Conservation (phyloP, 1,140 invertebrate species). For the Lucilia cuprina region DNA sequence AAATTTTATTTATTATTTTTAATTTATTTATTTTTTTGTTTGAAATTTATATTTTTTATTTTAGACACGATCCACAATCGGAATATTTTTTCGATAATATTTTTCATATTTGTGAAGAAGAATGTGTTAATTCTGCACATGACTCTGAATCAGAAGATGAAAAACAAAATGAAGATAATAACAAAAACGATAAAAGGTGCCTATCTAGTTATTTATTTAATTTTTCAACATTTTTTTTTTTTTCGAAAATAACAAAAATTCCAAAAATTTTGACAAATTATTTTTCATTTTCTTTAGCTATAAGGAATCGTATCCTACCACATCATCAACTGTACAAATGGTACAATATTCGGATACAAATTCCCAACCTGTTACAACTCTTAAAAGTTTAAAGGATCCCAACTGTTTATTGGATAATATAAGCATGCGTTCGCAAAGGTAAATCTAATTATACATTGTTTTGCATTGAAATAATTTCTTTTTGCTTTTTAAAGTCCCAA, state of each 20-base stretch:
- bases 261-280: background rate
- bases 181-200: background rate
- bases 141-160: background rate
- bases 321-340: slow-evolving; percentile 60
- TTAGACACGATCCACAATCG: slow-evolving; percentile 56
- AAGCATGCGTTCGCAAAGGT: slow-evolving; percentile 58
- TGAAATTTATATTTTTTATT: slow-evolving; percentile 43
- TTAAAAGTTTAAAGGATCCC: slow-evolving; percentile 60
- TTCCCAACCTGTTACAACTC: slow-evolving; percentile 55
- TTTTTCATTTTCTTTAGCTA: slow-evolving; percentile 41
- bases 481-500: slow-evolving; percentile 46
- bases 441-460: background rate
- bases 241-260: background rate
- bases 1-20: background rate
- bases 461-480: background rate
- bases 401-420: slow-evolving; percentile 56
- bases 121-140: slow-evolving; percentile 42
- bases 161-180: slow-evolving; percentile 43
- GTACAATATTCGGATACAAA: slow-evolving; percentile 58
- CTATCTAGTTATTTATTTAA: background rate
- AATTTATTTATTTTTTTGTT: slow-evolving; percentile 38
- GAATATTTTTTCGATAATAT: slow-evolving; percentile 61
- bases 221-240: background rate
- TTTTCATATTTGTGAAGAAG: slow-evolving; percentile 61
- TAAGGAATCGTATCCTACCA: slow-evolving; percentile 44